Conservation (phyloP, 2,888 invertebrate species). For the Pammene aurita region DNA sequence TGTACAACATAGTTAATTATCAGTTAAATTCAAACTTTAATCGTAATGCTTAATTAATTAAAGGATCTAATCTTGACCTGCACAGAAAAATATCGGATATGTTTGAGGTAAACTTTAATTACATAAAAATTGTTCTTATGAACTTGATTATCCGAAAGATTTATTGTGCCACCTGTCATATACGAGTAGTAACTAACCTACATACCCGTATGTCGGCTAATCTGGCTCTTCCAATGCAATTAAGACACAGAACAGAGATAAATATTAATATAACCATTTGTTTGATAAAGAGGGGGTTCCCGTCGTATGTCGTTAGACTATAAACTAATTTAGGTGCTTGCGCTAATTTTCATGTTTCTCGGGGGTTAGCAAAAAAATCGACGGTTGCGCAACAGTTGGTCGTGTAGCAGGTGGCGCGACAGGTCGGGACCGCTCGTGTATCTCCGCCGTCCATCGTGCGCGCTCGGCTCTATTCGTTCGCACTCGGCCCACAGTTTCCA, state of each 20-base stretch:
- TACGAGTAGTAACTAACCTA: too few relatives aligned
- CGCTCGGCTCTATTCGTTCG: slow-evolving; percentile 57
- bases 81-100: too few relatives aligned
- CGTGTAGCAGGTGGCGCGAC: slow-evolving; percentile 79
- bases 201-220: not conserved
- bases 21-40: too few relatives aligned
- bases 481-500: slow-evolving; percentile 63
- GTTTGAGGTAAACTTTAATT: too few relatives aligned
- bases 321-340: slow-evolving; percentile 47
- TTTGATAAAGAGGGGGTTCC: slow-evolving; percentile 2
- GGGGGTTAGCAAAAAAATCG: slow-evolving; percentile 76
- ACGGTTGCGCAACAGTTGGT: slow-evolving; percentile 83
- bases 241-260: not conserved
- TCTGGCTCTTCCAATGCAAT: not conserved
- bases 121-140: too few relatives aligned
- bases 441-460: slow-evolving; percentile 45
- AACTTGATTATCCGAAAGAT: too few relatives aligned
- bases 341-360: slow-evolving; percentile 72
- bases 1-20: too few relatives aligned
- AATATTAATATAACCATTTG: not conserved
- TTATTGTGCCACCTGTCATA: too few relatives aligned
- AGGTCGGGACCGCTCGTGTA: slow-evolving; percentile 58
- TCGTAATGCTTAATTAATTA: too few relatives aligned
- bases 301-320: slow-evolving; percentile 30
- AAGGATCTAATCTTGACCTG: too few relatives aligned